Evolutionary conservation across 2,113 vertebrate species (phyloP), one percentile per base, ranked within the genome.

Genomic region (Eonycteris spelaea): DNA sequence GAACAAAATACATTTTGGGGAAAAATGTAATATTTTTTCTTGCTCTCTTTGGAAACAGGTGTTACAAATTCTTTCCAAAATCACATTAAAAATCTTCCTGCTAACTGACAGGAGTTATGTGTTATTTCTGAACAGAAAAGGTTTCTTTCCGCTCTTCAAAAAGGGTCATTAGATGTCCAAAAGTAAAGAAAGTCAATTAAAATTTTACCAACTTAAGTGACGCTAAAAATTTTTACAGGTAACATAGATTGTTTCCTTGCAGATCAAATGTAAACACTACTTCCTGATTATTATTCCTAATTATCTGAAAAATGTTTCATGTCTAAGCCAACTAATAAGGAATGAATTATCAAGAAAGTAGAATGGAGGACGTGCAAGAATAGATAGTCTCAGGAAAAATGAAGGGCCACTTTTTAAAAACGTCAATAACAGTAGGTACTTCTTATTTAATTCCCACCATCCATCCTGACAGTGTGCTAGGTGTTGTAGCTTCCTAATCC

Each of bases 41-140:
- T 78, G 55, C 73, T 83, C 83, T 83, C 94, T 94, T 90, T 96
- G 68, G 59, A 95, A 95, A 68, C 53, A 92, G 85, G 92, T 95
- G 74, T 71, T 93, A 11, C 14, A 84, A 83, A 74, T 51, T 93
- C 84, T 67, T 87, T 94, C 53, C 79, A 75, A 45, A 92, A 75
- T 70, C 82, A 74, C 19, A 71, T 38, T 84, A 90, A 90, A 93
- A 90, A 82, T 12, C 28, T 5, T 93, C 77, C 59, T 38, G 22
- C 77, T 85, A 28, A 88, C 10, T 63, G 84, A 77, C 40, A 94
- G 22, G 48, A 59, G 45, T 38, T 85, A 24, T 4, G 14, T 78
- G 78, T 73, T 71, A 74, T 40, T 95, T 86, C 63, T 59, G 26
- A 96, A 68, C 21, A 90, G 73, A 93, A 93, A 73, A 1, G 30